These are phyloP conservation scores for Drosophila auraria DNA, from an alignment of 1,140 invertebrate genomes.

Conservation along the genomic window DNA sequence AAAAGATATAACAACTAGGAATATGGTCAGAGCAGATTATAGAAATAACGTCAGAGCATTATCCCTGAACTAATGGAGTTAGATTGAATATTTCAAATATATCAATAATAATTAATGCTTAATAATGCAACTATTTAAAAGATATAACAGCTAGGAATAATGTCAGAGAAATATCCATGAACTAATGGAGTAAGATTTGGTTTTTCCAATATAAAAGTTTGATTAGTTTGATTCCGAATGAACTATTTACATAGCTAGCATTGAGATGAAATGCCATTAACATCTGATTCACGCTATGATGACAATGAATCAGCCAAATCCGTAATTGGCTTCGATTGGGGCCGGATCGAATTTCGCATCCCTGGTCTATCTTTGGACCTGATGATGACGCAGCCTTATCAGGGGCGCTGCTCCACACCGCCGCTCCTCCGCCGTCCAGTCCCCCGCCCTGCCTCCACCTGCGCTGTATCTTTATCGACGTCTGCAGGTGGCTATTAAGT, in stretches of 20 bases:
- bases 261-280: slow-evolving; percentile 1
- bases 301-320: slow-evolving; percentile 31
- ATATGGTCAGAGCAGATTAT: too few species aligned
- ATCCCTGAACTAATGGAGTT: too few species aligned
- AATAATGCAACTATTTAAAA: background rate
- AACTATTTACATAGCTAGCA: background rate
- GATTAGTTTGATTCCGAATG: too few species aligned
- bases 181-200: too few species aligned
- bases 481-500: slow-evolving; percentile 76
- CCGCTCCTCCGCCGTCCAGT: slow-evolving; percentile 1
- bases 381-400: slow-evolving; percentile 52
- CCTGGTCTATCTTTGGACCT: slow-evolving; percentile 42
- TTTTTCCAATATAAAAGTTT: too few species aligned
- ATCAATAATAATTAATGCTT: background rate
- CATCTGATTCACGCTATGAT: slow-evolving; percentile 21
- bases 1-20: too few species aligned
- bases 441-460: slow-evolving; percentile 18
- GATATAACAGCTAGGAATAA: too few species aligned
- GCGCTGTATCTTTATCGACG: slow-evolving; percentile 58
- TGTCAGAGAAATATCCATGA: too few species aligned
- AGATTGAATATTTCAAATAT: too few species aligned
- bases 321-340: slow-evolving; percentile 29
- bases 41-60: too few species aligned
- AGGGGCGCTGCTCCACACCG: slow-evolving; percentile 17
- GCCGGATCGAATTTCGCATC: slow-evolving; percentile 37